These are phyloP conservation scores for Paramuricea clavata DNA, from an alignment of 92 coral and sea anemone genomes.

Conservation along the genomic window DNA sequence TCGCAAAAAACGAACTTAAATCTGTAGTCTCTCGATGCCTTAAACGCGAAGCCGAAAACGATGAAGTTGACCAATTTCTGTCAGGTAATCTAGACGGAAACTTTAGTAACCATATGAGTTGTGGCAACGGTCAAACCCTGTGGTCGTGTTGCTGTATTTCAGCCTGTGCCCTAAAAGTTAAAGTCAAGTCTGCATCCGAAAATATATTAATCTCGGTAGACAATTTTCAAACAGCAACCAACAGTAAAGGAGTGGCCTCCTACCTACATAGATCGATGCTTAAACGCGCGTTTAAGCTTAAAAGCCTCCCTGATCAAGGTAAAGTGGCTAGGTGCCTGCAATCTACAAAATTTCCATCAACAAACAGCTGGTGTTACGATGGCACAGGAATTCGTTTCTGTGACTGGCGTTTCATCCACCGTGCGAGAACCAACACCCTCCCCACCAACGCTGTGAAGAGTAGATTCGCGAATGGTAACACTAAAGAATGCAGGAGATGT, in stretches of 20 bases:
- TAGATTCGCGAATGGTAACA: not conserved
- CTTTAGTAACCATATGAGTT: not conserved
- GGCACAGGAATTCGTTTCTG: conserved; percentile 7
- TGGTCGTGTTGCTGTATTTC: not conserved
- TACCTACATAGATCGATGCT: not conserved
- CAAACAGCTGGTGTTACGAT: not conserved
- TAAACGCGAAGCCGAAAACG: not conserved
- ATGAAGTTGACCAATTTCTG: not conserved
- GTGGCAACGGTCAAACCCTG: not conserved
- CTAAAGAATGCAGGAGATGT: not conserved
- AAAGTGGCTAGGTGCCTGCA: not conserved
- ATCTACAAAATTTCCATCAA: not conserved
- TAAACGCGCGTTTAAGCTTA: not conserved
- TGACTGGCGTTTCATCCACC: conserved; percentile 25
- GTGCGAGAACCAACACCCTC: conserved; percentile 27
- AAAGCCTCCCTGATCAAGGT: conserved; percentile 14
- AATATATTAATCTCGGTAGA: not conserved
- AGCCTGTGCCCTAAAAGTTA: not conserved
- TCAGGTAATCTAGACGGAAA: not conserved
- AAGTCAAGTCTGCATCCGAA: not conserved
- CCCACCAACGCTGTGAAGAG: not conserved
- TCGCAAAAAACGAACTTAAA: not conserved
- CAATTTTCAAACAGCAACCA: not conserved
- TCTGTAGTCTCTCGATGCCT: not conserved
- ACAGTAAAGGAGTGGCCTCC: not conserved